These are phyloP conservation scores for Periophthalmus magnuspinnatus DNA, from an alignment of 2,797 vertebrate genomes.

Conservation along the genomic window DNA sequence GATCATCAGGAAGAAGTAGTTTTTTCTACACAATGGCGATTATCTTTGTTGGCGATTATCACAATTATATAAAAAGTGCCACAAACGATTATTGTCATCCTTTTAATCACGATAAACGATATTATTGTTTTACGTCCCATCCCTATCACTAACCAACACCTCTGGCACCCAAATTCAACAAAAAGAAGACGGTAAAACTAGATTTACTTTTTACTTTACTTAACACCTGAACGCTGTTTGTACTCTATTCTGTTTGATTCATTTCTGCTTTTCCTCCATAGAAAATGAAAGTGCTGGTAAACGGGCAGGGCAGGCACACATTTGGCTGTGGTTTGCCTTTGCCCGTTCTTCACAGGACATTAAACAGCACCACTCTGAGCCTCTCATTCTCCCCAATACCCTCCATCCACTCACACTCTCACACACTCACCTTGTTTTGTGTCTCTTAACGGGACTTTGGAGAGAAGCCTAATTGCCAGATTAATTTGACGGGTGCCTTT, in stretches of 20 bases:
- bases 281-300: conserved; percentile 27
- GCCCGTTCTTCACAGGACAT: conserved; percentile 73
- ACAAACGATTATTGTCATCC: too few species aligned
- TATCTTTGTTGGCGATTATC: too few species aligned
- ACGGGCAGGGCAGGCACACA: conserved; percentile 33
- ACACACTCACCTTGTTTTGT: conserved; percentile 57
- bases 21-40: too few species aligned
- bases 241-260: background rate
- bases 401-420: conserved; percentile 21
- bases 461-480: conserved; percentile 54
- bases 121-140: too few species aligned
- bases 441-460: conserved; percentile 43
- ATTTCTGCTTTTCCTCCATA: conserved; percentile 27
- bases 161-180: too few species aligned
- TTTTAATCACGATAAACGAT: too few species aligned
- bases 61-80: too few species aligned
- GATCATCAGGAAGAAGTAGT: too few species aligned
- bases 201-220: background rate
- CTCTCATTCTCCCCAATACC: conserved; percentile 50
- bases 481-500: conserved; percentile 42
- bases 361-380: conserved; percentile 58
- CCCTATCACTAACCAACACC: too few species aligned
- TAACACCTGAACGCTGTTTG: background rate
- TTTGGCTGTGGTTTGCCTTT: conserved; percentile 54
- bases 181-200: too few species aligned